Base-by-base conservation (phyloP, 2,797 vertebrate species). In the Eulemur albifrons region DNA sequence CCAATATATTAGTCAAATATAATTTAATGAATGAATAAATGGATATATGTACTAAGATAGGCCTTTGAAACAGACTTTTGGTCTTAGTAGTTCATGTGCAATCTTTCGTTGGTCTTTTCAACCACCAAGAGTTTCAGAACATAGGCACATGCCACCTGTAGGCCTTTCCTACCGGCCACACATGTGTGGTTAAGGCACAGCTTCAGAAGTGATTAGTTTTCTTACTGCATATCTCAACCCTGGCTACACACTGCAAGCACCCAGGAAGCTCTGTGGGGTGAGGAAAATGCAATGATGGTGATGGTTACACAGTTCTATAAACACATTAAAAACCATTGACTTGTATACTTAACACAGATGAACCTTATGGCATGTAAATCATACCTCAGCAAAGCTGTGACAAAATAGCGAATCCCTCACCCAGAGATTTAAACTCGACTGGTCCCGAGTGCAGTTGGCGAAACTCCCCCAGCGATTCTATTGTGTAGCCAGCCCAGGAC, bases 61-160 rank as follows among this genome's bases (percentile, higher is more conserved):
- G 10, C 13, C 69, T 61, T 20, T 61, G 75, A 75, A 45, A 52
- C 4, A 40, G 32, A 63, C 0, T 1, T 48, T 7, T 2, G 45
- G 20, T 61, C 70, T 91, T 25, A 18, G 10, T 6, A 20, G 25
- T 35, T 43, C 30, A 4, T 5, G 21, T n/a, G 2, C 12, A 6
- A 12, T 14, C 30, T 30, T 94, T 77, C 17, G 5, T 9, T 10
- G 1, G 48, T 21, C 48, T 35, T 40, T 40, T 23, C 15, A 45
- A 38, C 25, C 6, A 23, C 7, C 4, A 1, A 5, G 30, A 45
- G 43, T 32, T 76, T 48, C 72, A 4, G 21, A 50, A 32, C 61
- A 27, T 10, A 48, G 23, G 8, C 45, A 35, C 0, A 0, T 11
- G 27, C 3, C 5, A 45, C 50, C 43, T 23, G 0, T 13, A 15